Percentiles rank a stretch among this genome's conserved stretches.
Conservation (phyloP, 2,888 invertebrate genomes). For the Auanema freiburgensis region DNA sequence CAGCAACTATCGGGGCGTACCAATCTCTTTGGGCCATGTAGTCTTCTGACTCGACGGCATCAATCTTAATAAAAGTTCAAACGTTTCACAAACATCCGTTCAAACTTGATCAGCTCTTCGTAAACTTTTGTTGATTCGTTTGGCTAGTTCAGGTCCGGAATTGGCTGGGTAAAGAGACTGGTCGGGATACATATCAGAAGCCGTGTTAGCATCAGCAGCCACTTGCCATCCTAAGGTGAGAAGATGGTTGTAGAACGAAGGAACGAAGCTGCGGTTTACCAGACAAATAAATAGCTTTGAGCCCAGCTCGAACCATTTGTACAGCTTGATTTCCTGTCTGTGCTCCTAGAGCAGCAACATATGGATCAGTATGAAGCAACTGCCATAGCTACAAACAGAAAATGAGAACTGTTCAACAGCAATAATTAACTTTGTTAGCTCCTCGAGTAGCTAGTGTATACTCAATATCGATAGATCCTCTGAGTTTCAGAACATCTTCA, state of each 20-base stretch:
- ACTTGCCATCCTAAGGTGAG: conserved; percentile 65
- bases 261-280: conserved; percentile 31
- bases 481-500: conserved; percentile 64
- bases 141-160: conserved; percentile 64
- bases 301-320: conserved; percentile 65
- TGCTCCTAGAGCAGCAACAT: conserved; percentile 65
- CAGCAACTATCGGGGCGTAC: conserved; percentile 65
- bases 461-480: conserved; percentile 64
- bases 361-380: conserved; percentile 63
- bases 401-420: neutral
- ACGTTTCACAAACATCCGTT: neutral
- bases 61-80: conserved; percentile 38
- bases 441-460: conserved; percentile 65
- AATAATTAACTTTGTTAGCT: conserved; percentile 52
- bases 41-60: conserved; percentile 60
- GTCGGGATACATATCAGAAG: conserved; percentile 66
- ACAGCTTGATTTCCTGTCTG: conserved; percentile 66
- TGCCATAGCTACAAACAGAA: conserved; percentile 58
- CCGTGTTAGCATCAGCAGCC: conserved; percentile 65
- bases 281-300: conserved; percentile 66
- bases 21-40: conserved; percentile 60
- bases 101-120: conserved; percentile 63
- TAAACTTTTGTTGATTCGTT: conserved; percentile 63
- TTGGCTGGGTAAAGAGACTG: conserved; percentile 66
- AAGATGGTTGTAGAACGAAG: neutral